These are phyloP conservation scores for Thereva unica DNA, from an alignment of 2,888 invertebrate genomes.

Conservation along the genomic window DNA sequence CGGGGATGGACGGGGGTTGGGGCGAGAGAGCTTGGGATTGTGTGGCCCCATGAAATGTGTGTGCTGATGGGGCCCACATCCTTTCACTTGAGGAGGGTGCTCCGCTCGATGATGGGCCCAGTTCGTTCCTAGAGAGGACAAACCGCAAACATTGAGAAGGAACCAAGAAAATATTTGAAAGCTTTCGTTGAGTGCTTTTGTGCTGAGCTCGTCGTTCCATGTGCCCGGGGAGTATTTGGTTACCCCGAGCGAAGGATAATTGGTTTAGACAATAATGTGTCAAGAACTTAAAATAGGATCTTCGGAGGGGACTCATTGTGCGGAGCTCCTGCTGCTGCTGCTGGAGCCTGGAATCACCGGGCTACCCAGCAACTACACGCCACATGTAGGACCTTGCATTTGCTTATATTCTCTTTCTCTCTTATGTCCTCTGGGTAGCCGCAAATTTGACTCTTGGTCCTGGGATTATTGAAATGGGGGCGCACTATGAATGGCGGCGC, in stretches of 20 bases:
- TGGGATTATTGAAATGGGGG: neutral
- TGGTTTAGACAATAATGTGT: conserved; percentile 25
- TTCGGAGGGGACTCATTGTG: neutral
- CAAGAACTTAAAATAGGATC: conserved; percentile 17
- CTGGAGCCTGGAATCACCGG: too few species aligned
- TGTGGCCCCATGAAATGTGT: too few species aligned
- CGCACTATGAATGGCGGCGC: too few species aligned
- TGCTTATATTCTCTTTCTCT: neutral
- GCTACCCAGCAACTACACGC: too few species aligned
- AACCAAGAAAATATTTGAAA: conserved; percentile 13
- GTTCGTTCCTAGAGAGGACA: neutral
- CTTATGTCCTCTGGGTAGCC: neutral
- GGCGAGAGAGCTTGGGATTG: too few species aligned
- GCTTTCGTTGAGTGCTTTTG: conserved; percentile 3
- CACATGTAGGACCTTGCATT: neutral
- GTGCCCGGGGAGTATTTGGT: neutral
- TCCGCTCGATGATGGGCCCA: too few species aligned
- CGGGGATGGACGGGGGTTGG: too few species aligned
- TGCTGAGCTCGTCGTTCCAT: neutral
- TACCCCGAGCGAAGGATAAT: conserved; percentile 22
- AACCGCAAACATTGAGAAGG: neutral
- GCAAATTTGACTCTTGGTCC: neutral
- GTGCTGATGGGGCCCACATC: too few species aligned
- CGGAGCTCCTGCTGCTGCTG: neutral
- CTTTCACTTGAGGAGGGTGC: too few species aligned